Base-by-base conservation (phyloP, 1,140 invertebrate genomes). In the Drosophila pandora region DNA sequence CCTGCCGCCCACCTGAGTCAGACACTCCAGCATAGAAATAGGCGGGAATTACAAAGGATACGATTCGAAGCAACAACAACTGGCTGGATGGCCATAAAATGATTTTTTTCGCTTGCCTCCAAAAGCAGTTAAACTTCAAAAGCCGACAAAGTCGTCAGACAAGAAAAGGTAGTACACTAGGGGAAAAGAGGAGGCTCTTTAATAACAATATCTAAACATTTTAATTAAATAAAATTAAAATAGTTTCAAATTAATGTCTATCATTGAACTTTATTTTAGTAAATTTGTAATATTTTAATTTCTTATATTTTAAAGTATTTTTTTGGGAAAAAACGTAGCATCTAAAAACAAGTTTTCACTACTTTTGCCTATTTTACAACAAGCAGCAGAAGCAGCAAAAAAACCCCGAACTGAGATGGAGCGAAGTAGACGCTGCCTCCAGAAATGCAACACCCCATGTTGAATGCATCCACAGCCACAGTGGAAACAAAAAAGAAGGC, bases 71-170 rank as follows among this genome's bases (percentile, higher is more conserved):
- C 56, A 60, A 39, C 60, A 59, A 50, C 67, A 64, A 50, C 45
- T 57, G 34, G 43, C 63, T 28, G 50, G 57, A 76, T 65, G 62
- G 48, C 58, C 75, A 77, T 77, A 79, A 73, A 79, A 54, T 28
- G 39, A 9, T n/a, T 47, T 49, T 28, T 68, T 55, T 68, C 32
- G 62, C 49, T 58, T 58, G 65, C 69, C 82, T 87, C 78, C 70
- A 82, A 88, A 87, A 88, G 74, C 68, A 88, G 83, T 88, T 87
- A 82, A 87, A 83, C 82, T 85, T 85, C 82, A 88, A 88, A 76
- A 85, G 81, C 77, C 82, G 68, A 81, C 68, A 68, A 76, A 58
- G 57, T 59, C 22, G 63, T 43, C 47, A 21, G 30, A 41, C 63
- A 73, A 71, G 34, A 54, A 56, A 39, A 55, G 21, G 25, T 21